Conservation (phyloP, 2,797 vertebrate species). For the Phoxinus dragarum region DNA sequence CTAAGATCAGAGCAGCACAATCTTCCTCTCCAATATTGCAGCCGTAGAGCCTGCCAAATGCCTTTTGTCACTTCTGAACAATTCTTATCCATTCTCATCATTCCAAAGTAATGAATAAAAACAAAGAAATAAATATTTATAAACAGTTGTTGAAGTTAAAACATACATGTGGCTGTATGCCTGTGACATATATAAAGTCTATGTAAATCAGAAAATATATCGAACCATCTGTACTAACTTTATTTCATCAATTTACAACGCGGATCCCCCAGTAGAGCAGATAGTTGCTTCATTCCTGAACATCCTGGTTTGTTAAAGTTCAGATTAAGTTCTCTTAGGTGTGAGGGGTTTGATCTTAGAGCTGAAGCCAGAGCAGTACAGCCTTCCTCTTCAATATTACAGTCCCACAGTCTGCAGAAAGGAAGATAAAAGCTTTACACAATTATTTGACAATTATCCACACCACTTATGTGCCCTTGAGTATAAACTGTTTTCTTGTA, state of each 20-base stretch:
- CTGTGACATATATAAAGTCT: neutral
- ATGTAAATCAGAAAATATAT: neutral
- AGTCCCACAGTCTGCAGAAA: neutral
- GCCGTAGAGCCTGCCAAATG: neutral
- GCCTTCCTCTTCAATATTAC: conserved; percentile 7
- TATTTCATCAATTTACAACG: neutral
- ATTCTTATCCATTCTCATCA: too few species aligned
- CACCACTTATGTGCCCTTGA: neutral
- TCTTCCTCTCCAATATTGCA: neutral
- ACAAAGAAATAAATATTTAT: neutral
- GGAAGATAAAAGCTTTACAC: neutral
- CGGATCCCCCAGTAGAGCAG: neutral
- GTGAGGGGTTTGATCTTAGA: conserved; percentile 7
- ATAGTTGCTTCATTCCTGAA: neutral
- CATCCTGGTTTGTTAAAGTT: neutral
- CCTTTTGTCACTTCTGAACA: neutral
- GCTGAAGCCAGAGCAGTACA: conserved; percentile 7
- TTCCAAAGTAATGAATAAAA: neutral
- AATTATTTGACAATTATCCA: neutral
- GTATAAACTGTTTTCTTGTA: neutral
- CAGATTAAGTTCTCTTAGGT: neutral
- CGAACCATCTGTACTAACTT: neutral
- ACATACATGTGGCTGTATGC: neutral
- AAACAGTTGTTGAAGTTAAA: neutral
- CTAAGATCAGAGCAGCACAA: neutral